phyloP scores from a whole-genome alignment of 2,113 vertebrate genomes.

The Clarias gariepinus region DNA sequence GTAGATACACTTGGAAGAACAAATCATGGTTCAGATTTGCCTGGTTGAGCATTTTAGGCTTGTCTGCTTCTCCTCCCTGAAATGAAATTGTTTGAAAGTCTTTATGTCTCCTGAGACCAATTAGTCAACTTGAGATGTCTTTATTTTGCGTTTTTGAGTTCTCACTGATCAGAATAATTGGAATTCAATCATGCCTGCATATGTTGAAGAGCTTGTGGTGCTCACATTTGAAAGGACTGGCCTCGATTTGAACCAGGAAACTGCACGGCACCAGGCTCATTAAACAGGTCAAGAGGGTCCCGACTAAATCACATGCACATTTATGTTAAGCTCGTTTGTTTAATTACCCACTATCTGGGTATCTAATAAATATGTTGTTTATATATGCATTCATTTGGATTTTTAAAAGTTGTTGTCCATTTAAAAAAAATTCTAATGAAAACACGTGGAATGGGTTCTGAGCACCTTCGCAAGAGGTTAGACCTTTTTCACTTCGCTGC shows the following conservation, averaged over 20 bases:
- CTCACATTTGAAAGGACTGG: conserved; percentile 60
- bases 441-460: not conserved
- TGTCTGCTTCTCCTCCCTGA: not conserved
- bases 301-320: conserved; percentile 33
- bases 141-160: conserved; percentile 81
- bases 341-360: conserved; percentile 1
- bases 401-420: not conserved
- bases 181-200: conserved; percentile 82
- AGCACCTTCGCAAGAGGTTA: not conserved
- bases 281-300: conserved; percentile 68
- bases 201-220: conserved; percentile 72
- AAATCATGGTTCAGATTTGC: conserved; percentile 45
- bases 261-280: conserved; percentile 66
- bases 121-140: conserved; percentile 85
- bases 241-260: conserved; percentile 60
- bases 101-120: conserved; percentile 70
- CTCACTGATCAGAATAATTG: conserved; percentile 87
- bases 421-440: not conserved
- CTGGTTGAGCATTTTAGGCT: not conserved
- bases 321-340: conserved; percentile 9
- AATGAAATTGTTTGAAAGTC: conserved; percentile 43
- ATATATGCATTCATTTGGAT: not conserved
- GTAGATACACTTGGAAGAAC: conserved; percentile 46
- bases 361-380: not conserved
- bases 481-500: not conserved